Evolutionary conservation across 2,797 vertebrate species (phyloP), one percentile per base, ranked within the genome.

Genomic region (Steatocranus sp.): DNA sequence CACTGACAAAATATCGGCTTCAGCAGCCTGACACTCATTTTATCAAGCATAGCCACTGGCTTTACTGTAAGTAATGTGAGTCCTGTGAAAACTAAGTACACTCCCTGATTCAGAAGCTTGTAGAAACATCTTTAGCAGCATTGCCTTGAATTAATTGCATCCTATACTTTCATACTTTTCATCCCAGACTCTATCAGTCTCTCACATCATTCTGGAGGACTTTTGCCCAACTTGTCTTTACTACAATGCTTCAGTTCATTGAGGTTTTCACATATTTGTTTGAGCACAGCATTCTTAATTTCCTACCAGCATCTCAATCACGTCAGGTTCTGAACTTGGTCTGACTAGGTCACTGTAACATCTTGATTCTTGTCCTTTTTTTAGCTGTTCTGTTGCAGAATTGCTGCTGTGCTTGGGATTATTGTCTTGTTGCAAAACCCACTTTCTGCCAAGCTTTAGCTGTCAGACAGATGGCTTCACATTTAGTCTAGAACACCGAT

Each of bases 1-100:
- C 34, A 73, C 15, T 46, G 9, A 48, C 79, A 82, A 75, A 50
- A 36, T 36, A 51, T 90, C 11, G 23, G 63, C 56, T 58, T 54
- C 81, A 76, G 75, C 70, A 30, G 63, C 53, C 58, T 75, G 73
- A 90, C 41, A 25, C 74, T 87, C 25, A 12, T 81, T 86, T 78
- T 32, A 77, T 79, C 84, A 58, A 87, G 63, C 70, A 41, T 38
- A 53, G 51, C 70, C 49, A 43, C 50, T 58, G 78, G 53, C 58
- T 88, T 82, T 82, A 83, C 89, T 46, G 85, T 74, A 41, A 66
- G 61, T 41, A 76, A 36, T 68, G 36, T 25, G 12, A 7, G 36
- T 25, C 12, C 14, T 68, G 63, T 43, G 38, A 68, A 18, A 68
- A 43, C 63, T 17, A 43, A 68, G 63, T 15, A 68, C 23, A 43